Conservation (phyloP, 2,113 vertebrate species). For the Podarcis muralis region DNA sequence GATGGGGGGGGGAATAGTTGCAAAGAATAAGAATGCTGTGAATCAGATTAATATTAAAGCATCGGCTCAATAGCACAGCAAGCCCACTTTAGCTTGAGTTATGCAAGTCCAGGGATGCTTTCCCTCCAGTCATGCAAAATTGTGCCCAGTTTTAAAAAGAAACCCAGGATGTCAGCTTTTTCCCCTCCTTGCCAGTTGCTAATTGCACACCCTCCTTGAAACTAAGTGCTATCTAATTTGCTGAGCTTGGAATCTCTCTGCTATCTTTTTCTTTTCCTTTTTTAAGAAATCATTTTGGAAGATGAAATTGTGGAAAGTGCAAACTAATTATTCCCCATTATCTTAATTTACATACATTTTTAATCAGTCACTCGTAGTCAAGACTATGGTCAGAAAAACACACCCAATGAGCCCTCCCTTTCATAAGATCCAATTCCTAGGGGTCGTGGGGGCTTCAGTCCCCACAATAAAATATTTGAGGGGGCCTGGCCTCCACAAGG, state of each 20-base stretch:
- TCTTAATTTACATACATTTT: background rate
- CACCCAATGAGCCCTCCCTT: background rate
- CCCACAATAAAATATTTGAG: no score
- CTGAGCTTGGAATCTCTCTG: background rate
- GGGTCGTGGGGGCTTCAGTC: no score
- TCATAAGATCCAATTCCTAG: no score
- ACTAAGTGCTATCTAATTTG: background rate
- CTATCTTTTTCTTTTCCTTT: background rate
- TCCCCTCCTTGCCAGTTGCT: slow-evolving; percentile 11
- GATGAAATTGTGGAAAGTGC: background rate
- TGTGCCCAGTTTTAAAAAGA: slow-evolving; percentile 5
- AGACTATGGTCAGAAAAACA: slow-evolving; percentile 8
- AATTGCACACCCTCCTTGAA: background rate
- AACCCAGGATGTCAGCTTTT: slow-evolving; percentile 3
- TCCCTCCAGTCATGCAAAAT: background rate
- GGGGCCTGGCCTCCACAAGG: no score
- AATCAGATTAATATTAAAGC: background rate
- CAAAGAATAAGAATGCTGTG: background rate
- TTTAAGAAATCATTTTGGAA: background rate
- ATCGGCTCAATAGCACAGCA: background rate
- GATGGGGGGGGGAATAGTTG: background rate
- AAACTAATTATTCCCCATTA: slow-evolving; percentile 18
- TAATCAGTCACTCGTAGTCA: background rate
- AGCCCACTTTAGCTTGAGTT: slow-evolving; percentile 5
- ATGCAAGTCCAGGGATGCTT: background rate